A percentile compares a stretch with the other conserved stretches of the same genome.
Conservation (phyloP, 2,113 vertebrate genomes). For the Natator depressus region DNA sequence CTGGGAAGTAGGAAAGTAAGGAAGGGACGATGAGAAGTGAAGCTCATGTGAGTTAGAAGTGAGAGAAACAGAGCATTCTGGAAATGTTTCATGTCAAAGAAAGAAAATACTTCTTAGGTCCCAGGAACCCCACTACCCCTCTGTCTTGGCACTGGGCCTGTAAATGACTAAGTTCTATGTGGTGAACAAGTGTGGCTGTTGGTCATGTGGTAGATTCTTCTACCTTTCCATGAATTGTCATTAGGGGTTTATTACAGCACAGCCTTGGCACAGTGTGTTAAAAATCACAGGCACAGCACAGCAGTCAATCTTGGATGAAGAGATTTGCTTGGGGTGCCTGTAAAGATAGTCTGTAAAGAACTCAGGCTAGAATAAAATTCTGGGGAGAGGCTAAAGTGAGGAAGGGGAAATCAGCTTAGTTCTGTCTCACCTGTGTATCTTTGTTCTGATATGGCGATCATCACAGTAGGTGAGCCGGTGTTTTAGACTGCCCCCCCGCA, state of each 20-base stretch:
- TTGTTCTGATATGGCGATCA: not conserved
- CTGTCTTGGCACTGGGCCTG: not conserved
- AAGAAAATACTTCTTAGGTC: not conserved
- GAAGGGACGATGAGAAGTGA: not conserved
- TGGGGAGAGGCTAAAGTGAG: not conserved
- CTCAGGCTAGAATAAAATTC: fast-evolving
- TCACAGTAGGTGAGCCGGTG: fast-evolving
- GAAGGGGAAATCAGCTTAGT: not conserved
- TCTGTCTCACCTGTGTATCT: not conserved
- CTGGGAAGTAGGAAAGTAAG: not conserved
- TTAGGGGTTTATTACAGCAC: not conserved
- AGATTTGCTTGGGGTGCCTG: not conserved
- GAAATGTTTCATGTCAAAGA: not conserved
- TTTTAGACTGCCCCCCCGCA: not conserved
- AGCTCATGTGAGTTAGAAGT: not conserved
- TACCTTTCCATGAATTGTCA: not conserved
- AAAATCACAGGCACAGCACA: not conserved
- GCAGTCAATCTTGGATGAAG: not conserved
- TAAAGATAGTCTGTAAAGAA: not conserved
- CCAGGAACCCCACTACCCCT: not conserved
- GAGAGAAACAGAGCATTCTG: not conserved
- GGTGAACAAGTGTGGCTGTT: fast-evolving
- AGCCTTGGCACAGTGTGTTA: not conserved
- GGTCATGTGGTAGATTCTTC: not conserved
- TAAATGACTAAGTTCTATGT: fast-evolving